phyloP scores from a whole-genome alignment of 2,888 invertebrate genomes.

The Endotricha flammealis region DNA sequence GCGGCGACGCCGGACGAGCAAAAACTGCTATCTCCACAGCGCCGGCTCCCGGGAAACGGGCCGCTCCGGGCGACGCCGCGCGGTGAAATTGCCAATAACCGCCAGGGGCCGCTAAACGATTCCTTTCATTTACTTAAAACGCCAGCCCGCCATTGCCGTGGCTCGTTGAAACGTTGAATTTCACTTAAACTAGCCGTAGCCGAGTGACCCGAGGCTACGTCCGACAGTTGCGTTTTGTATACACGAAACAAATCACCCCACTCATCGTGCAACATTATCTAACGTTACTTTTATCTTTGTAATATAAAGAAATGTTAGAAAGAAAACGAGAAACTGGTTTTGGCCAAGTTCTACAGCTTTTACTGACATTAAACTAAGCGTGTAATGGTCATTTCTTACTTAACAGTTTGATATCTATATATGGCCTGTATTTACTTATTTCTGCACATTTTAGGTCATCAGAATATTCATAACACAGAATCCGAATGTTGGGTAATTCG shows the following conservation, averaged over 20 bases:
- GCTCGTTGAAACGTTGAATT: constrained; percentile 44
- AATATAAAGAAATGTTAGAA: constrained; percentile 32
- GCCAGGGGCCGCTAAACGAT: constrained; percentile 46
- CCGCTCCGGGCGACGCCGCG: constrained; percentile 52
- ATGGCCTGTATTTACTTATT: too few relatives aligned
- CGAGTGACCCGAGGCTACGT: constrained; percentile 36
- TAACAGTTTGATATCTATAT: too few relatives aligned
- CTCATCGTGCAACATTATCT: constrained; percentile 5
- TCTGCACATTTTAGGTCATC: too few relatives aligned
- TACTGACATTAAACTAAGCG: too few relatives aligned
- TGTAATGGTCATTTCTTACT: too few relatives aligned
- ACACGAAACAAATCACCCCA: constrained; percentile 33
- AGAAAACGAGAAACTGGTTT: constrained; percentile 40
- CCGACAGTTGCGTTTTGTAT: constrained; percentile 33
- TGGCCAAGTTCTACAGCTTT: constrained; percentile 11
- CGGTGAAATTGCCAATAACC: constrained; percentile 57
- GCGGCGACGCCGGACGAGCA: constrained; percentile 55
- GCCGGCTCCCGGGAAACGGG: constrained; percentile 61
- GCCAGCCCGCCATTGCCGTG: constrained; percentile 25
- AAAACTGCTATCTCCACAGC: constrained; percentile 61
- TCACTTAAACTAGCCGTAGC: constrained; percentile 46
- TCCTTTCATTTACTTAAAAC: constrained; percentile 54
- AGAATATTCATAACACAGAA: background rate
- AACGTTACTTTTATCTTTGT: constrained; percentile 25
- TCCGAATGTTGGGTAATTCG: background rate